A percentile compares a stretch with the other conserved stretches of the same genome.
Conservation (phyloP, 2,888 invertebrate genomes). For the Physocephala rufipes region DNA sequence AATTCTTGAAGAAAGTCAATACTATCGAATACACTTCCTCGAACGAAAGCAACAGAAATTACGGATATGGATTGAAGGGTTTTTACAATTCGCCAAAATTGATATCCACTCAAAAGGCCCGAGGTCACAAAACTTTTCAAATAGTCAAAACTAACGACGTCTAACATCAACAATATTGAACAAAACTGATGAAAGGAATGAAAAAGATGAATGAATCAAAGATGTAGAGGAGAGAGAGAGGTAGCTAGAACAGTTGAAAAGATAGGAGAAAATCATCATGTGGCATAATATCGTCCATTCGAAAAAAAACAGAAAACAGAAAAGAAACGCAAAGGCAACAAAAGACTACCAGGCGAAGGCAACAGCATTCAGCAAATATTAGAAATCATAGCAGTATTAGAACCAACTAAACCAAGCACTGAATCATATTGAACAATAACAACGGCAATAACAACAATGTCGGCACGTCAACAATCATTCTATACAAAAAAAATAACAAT, state of each 20-base stretch:
- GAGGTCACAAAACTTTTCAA: constrained; percentile 18
- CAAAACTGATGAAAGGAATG: neutral
- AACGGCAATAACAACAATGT: constrained; percentile 14
- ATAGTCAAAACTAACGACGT: constrained; percentile 10
- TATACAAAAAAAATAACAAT: constrained; percentile 28
- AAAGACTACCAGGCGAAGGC: neutral
- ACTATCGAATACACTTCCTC: too few species aligned
- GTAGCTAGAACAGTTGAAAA: neutral
- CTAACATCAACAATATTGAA: constrained; percentile 26
- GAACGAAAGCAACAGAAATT: too few species aligned
- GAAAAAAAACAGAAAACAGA: constrained; percentile 20
- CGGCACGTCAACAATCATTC: constrained; percentile 8
- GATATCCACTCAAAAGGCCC: neutral
- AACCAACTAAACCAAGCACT: neutral
- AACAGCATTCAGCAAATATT: neutral
- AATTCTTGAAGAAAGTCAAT: too few species aligned
- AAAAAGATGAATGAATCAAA: too few species aligned
- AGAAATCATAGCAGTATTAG: neutral
- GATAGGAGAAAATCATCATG: constrained; percentile 24
- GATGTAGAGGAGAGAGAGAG: neutral
- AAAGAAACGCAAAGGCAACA: constrained; percentile 15
- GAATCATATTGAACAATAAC: neutral
- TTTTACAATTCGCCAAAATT: neutral
- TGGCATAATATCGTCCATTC: too few species aligned
- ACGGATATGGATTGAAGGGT: too few species aligned